phyloP scores from a whole-genome alignment of 2,888 invertebrate species.

The Acrocera orbiculus region DNA sequence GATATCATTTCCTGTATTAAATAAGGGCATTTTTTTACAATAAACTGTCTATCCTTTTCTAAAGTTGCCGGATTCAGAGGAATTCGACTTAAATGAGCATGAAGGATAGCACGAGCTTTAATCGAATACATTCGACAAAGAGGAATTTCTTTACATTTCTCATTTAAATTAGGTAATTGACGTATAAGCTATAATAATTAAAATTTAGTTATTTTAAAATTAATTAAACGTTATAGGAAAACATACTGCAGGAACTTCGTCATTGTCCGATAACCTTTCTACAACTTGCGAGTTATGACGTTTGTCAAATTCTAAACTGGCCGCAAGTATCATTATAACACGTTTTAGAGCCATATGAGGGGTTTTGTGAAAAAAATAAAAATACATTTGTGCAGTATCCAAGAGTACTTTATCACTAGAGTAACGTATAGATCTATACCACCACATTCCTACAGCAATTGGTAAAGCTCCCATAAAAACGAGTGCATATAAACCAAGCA shows the following conservation, averaged over 20 bases:
- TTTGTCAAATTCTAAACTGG: constrained; percentile 90
- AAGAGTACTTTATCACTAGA: constrained; percentile 92
- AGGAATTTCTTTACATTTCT: constrained; percentile 92
- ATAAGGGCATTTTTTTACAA: constrained; percentile 82
- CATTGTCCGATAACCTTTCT: constrained; percentile 83
- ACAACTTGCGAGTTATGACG: constrained; percentile 86
- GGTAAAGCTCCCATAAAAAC: constrained; percentile 97
- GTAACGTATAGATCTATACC: constrained; percentile 95
- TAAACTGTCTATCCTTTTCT: constrained; percentile 67
- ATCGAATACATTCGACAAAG: constrained; percentile 84
- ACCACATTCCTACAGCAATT: constrained; percentile 86
- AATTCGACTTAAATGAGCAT: constrained; percentile 85
- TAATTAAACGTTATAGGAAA: no score
- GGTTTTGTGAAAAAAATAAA: constrained; percentile 89
- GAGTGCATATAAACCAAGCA: constrained; percentile 81
- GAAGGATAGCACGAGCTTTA: constrained; percentile 82
- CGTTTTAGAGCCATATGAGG: constrained; percentile 89
- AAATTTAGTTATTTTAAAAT: not conserved
- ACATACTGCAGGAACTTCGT: constrained; percentile 78
- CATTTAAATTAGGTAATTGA: constrained; percentile 76
- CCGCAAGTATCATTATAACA: constrained; percentile 90
- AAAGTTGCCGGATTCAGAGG: constrained; percentile 56
- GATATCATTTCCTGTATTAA: constrained; percentile 95
- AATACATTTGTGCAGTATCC: constrained; percentile 94
- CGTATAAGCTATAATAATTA: constrained; percentile 55